Evolutionary conservation across 2,113 vertebrate genomes (phyloP).

Genomic region (Motacilla alba): DNA sequence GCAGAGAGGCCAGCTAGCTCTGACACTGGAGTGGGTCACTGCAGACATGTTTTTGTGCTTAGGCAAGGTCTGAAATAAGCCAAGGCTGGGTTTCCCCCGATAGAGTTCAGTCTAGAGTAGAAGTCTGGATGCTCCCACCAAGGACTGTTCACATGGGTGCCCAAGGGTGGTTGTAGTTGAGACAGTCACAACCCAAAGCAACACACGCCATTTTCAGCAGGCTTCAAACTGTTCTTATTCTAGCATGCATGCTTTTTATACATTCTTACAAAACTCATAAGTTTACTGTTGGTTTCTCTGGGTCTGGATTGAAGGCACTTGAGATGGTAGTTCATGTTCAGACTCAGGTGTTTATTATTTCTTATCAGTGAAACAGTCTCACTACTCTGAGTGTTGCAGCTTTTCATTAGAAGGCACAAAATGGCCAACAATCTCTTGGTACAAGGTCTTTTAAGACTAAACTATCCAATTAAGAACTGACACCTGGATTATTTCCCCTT

Average conservation of each 20-base stretch:
- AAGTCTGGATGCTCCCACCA: rapidly evolving
- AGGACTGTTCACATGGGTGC: background rate
- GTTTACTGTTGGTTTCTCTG: too few species aligned
- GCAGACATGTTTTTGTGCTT: background rate
- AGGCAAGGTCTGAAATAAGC: background rate
- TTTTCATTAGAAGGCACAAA: too few species aligned
- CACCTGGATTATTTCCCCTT: too few species aligned
- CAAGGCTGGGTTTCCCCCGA: background rate
- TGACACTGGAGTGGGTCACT: background rate
- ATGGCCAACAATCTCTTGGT: too few species aligned
- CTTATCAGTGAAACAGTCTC: too few species aligned
- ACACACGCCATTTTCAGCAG: background rate
- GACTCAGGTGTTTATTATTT: too few species aligned
- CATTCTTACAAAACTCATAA: background rate
- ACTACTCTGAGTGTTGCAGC: too few species aligned
- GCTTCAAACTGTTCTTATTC: background rate
- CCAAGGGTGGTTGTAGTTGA: background rate
- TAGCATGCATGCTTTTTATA: background rate
- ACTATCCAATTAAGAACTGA: too few species aligned
- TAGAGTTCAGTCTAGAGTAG: background rate
- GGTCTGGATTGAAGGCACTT: too few species aligned
- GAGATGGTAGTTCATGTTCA: too few species aligned
- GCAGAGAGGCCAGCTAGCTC: background rate
- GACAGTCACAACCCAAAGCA: background rate
- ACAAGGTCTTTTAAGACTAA: too few species aligned